These are phyloP conservation scores for Protonemura montana DNA, from an alignment of 2,888 invertebrate species.

Conservation along the genomic window DNA sequence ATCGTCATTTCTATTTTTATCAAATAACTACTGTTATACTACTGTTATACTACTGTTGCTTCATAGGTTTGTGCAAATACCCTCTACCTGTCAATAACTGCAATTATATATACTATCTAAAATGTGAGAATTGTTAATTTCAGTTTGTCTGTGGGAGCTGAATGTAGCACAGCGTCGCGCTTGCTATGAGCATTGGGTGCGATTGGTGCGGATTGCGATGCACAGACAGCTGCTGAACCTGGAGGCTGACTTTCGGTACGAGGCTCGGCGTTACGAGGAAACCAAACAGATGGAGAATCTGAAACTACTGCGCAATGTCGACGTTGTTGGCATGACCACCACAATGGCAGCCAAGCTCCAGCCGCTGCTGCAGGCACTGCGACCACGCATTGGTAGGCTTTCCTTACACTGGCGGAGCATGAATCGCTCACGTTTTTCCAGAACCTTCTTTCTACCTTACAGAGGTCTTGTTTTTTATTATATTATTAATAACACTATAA, in stretches of 20 bases:
- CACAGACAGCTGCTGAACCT: conserved; percentile 14
- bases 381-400: conserved; percentile 68
- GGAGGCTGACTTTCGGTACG: background rate
- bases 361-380: conserved; percentile 66
- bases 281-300: conserved; percentile 66
- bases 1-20: too few relatives aligned
- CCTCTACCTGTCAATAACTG: too few relatives aligned
- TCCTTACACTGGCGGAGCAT: too few relatives aligned
- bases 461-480: too few relatives aligned
- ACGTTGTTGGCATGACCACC: conserved; percentile 79
- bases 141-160: conserved; percentile 43
- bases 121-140: too few relatives aligned
- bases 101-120: too few relatives aligned
- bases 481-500: too few relatives aligned
- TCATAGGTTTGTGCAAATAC: too few relatives aligned
- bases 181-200: conserved; percentile 48
- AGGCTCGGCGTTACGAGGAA: conserved; percentile 61
- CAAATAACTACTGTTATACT: too few relatives aligned
- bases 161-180: conserved; percentile 43
- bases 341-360: conserved; percentile 76
- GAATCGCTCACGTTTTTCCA: too few relatives aligned
- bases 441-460: too few relatives aligned
- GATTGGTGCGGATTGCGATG: conserved; percentile 21
- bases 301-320: conserved; percentile 62
- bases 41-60: too few relatives aligned